These are phyloP conservation scores for Podabrus alpinus DNA, from an alignment of 2,888 invertebrate species.

Conservation along the genomic window DNA sequence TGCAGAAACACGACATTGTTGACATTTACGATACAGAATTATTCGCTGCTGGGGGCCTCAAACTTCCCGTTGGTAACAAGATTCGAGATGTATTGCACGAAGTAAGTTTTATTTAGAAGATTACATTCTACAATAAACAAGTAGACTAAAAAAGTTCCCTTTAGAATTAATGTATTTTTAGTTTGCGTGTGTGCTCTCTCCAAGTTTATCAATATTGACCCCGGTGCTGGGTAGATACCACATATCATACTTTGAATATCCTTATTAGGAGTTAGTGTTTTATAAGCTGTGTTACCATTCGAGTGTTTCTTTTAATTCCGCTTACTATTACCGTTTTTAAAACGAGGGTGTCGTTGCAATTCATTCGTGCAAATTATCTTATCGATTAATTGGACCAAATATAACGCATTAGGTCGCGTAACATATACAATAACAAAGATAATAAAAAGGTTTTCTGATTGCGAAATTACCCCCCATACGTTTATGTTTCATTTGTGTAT, in stretches of 20 bases:
- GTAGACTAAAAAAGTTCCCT: background rate
- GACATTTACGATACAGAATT: conserved; percentile 14
- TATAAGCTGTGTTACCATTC: background rate
- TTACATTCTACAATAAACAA: background rate
- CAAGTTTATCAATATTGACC: conserved; percentile 19
- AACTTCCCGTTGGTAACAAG: conserved; percentile 15
- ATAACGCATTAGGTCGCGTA: background rate
- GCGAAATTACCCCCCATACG: background rate
- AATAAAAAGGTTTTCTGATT: background rate
- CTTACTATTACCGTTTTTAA: background rate
- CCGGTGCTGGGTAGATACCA: background rate
- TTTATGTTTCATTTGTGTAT: conserved; percentile 9
- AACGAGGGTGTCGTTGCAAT: background rate
- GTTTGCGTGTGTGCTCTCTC: background rate
- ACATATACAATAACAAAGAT: background rate
- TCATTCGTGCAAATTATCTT: background rate
- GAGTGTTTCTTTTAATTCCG: background rate
- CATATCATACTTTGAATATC: conserved; percentile 4
- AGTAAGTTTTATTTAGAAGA: conserved; percentile 18
- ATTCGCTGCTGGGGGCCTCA: conserved; percentile 6
- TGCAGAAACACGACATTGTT: background rate
- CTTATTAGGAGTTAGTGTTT: conserved; percentile 2
- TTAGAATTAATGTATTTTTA: background rate
- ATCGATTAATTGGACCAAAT: background rate
- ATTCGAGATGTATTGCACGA: conserved; percentile 23